phyloP scores from a whole-genome alignment of 2,888 invertebrate genomes.

The Platycheirus rosarum region DNA sequence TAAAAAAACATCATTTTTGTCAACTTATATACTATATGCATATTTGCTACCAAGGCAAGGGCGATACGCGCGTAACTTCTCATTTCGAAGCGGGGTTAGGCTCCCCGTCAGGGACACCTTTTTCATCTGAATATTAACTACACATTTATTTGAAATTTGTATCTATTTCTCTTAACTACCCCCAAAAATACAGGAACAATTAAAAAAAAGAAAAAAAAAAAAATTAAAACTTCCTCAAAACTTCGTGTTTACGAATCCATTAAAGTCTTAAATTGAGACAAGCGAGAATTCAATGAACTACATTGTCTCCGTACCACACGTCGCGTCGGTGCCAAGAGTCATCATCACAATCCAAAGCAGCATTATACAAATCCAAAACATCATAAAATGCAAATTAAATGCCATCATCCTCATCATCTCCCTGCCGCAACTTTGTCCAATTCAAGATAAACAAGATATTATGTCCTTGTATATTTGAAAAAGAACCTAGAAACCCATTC shows the following conservation, averaged over 20 bases:
- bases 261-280: neutral
- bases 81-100: too few relatives aligned
- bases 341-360: constrained; percentile 15
- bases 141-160: too few relatives aligned
- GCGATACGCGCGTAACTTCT: too few relatives aligned
- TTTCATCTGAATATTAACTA: too few relatives aligned
- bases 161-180: too few relatives aligned
- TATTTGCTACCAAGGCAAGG: too few relatives aligned
- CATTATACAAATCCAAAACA: constrained; percentile 49
- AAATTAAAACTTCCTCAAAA: constrained; percentile 3
- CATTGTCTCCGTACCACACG: constrained; percentile 31
- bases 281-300: constrained; percentile 51
- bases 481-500: constrained; percentile 20
- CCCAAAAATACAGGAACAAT: too few relatives aligned
- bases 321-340: neutral
- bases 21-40: too few relatives aligned
- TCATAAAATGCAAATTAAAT: constrained; percentile 69
- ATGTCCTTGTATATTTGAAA: neutral
- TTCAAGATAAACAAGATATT: too few relatives aligned
- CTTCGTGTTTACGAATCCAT: constrained; percentile 3
- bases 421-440: neutral
- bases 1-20: too few relatives aligned
- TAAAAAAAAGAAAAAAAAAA: too few relatives aligned
- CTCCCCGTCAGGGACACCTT: too few relatives aligned
- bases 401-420: constrained; percentile 35